phyloP scores from a whole-genome alignment of 53 echinoderm and acorn worm genomes.

The Mesocentrotus franciscanus region DNA sequence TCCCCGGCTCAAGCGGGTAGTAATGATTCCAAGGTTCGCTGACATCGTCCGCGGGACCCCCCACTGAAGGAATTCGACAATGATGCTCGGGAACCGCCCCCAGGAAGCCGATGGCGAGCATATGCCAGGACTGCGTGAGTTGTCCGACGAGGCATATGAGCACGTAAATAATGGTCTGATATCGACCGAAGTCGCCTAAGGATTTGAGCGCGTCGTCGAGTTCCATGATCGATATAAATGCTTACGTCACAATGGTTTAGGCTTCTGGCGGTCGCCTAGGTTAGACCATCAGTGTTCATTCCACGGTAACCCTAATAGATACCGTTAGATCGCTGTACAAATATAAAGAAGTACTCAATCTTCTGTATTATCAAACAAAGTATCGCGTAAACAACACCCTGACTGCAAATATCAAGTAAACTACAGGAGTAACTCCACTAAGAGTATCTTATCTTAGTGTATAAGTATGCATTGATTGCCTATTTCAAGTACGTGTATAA shows the following conservation, averaged over 20 bases:
- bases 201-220: constrained; percentile 84
- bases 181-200: constrained; percentile 89
- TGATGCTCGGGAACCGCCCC: constrained; percentile 88
- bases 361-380: neutral
- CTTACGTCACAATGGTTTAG: neutral
- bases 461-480: neutral
- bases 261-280: neutral
- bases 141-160: constrained; percentile 90
- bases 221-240: constrained; percentile 72
- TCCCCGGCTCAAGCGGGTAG: constrained; percentile 24
- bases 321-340: neutral
- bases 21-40: neutral
- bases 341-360: neutral
- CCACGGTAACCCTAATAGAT: neutral
- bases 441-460: neutral
- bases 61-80: constrained; percentile 57
- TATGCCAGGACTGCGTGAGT: constrained; percentile 90
- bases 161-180: constrained; percentile 87
- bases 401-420: neutral
- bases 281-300: neutral
- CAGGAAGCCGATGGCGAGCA: constrained; percentile 90
- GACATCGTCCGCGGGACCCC: neutral
- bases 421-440: neutral
- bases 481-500: neutral
- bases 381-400: constrained; percentile 19